Evolutionary conservation across 2,797 vertebrate genomes (phyloP).

Genomic region (Typhlichthys subterraneus): DNA sequence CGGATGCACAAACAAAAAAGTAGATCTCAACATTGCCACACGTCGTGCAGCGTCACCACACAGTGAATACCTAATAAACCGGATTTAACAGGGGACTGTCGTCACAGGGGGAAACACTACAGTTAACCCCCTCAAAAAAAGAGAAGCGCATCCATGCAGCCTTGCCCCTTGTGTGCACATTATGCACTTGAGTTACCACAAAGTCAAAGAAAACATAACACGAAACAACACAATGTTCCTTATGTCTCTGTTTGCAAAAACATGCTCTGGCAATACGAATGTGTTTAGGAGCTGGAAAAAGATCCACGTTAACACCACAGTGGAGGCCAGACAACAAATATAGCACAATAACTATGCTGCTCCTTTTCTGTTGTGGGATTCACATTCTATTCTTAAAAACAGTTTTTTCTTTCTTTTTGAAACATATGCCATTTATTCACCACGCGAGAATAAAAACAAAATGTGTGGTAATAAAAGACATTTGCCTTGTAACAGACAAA

Average conservation of each 20-base stretch:
- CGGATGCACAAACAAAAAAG: too few relatives aligned
- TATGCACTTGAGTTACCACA: constrained; percentile 56
- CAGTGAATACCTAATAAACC: too few relatives aligned
- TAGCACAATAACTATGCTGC: constrained; percentile 43
- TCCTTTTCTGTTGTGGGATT: constrained; percentile 62
- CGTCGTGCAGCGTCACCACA: too few relatives aligned
- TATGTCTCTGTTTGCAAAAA: constrained; percentile 62
- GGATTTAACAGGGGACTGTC: not conserved
- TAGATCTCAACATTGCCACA: constrained; percentile 3
- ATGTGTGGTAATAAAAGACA: constrained; percentile 57
- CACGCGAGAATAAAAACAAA: constrained; percentile 59
- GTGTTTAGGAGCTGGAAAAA: constrained; percentile 69
- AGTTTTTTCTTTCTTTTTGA: constrained; percentile 3
- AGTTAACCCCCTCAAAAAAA: not conserved
- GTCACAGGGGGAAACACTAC: not conserved
- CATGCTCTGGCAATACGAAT: constrained; percentile 66
- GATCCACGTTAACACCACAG: constrained; percentile 68
- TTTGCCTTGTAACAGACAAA: constrained; percentile 50
- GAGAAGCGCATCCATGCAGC: constrained; percentile 24
- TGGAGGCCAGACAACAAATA: constrained; percentile 51
- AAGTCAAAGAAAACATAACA: constrained; percentile 51
- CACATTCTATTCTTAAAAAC: constrained; percentile 45
- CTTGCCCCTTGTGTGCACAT: constrained; percentile 45
- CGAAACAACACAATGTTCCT: constrained; percentile 58
- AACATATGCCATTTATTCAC: constrained; percentile 61